Percentiles rank a stretch among this genome's conserved stretches.
phyloP scores from a whole-genome alignment of 1,140 invertebrate genomes.

The Monochamus saltuarius region DNA sequence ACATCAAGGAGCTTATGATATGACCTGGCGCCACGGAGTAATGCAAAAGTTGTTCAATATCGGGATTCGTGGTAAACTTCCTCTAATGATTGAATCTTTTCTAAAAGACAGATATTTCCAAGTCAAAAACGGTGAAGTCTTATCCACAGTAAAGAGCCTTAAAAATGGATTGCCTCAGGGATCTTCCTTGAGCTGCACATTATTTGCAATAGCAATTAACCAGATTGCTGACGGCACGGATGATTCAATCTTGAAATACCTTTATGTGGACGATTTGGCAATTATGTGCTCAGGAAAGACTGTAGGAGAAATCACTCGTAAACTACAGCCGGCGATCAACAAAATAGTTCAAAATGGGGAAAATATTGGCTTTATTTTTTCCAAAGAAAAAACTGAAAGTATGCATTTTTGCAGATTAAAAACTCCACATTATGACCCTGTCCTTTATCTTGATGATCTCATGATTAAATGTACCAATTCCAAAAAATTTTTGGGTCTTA shows the following conservation, averaged over 20 bases:
- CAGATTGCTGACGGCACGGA: slow-evolving; percentile 2
- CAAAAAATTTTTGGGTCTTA: no score
- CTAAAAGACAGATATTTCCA: slow-evolving; percentile 4
- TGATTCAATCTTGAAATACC: not conserved
- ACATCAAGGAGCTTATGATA: slow-evolving; percentile 21
- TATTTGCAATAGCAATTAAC: slow-evolving; percentile 35
- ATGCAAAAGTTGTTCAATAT: not conserved
- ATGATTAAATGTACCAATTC: no score
- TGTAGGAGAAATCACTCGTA: no score
- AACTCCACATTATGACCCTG: no score
- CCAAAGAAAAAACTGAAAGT: no score
- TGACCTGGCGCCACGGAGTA: slow-evolving; percentile 19
- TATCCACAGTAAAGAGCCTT: not conserved
- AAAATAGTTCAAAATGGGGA: no score
- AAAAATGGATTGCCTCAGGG: slow-evolving; percentile 38
- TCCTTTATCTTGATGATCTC: no score
- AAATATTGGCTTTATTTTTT: no score
- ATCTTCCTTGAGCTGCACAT: slow-evolving; percentile 29
- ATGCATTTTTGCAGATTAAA: no score
- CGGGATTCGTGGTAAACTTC: slow-evolving; percentile 10
- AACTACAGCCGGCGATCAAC: no score
- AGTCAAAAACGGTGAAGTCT: not conserved
- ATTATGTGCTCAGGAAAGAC: not conserved
- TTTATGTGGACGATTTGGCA: slow-evolving; percentile 4
- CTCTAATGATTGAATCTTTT: slow-evolving; percentile 13